Evolutionary conservation across 2,113 vertebrate species (phyloP).

Genomic region (Chascanopsetta lugubris): DNA sequence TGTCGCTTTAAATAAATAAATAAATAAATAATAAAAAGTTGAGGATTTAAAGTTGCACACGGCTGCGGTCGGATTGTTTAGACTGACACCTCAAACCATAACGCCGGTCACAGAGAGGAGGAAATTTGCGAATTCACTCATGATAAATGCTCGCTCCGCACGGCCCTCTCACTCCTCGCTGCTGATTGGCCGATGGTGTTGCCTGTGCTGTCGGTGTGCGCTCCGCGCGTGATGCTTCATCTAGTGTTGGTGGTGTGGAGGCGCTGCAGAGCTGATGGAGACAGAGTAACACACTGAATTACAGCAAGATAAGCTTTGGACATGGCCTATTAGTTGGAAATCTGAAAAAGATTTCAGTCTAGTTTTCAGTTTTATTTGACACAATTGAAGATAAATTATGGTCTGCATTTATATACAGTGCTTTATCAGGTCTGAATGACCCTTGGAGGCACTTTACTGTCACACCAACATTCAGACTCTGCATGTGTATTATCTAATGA

Average conservation of each 20-base stretch:
- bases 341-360: background rate
- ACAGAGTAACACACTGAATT: background rate
- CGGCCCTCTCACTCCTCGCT: slow-evolving; percentile 62
- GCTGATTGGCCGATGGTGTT: slow-evolving; percentile 17
- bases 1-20: slow-evolving; percentile 60
- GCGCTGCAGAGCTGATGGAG: background rate
- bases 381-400: background rate
- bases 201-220: slow-evolving; percentile 14
- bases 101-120: slow-evolving; percentile 78
- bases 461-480: no score
- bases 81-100: slow-evolving; percentile 85
- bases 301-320: background rate
- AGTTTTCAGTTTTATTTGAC: background rate
- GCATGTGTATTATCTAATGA: no score
- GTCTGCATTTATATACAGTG: no score
- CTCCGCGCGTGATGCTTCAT: slow-evolving; percentile 21
- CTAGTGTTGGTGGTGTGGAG: background rate
- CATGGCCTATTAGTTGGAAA: background rate
- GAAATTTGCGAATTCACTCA: slow-evolving; percentile 78
- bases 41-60: slow-evolving; percentile 81
- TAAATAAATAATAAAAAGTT: no score
- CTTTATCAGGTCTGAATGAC: no score
- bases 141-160: slow-evolving; percentile 81
- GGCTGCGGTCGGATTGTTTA: slow-evolving; percentile 87
- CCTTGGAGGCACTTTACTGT: no score